A percentile compares a stretch with the other conserved stretches of the same genome.
Evolutionary conservation across 2,888 invertebrate genomes (phyloP).

Genomic region (Plagodis pulveraria): DNA sequence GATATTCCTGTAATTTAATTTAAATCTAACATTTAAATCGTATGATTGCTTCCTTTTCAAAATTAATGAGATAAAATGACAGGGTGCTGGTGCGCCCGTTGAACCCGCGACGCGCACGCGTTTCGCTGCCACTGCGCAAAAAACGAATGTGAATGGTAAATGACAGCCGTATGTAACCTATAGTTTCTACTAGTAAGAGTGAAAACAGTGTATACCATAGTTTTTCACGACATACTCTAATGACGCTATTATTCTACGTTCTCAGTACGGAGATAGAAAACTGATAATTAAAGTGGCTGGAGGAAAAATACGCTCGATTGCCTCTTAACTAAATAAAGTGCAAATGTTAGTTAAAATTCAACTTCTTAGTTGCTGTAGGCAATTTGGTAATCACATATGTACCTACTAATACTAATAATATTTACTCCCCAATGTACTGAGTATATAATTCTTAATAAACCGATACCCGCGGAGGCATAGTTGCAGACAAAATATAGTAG

Average conservation of each 20-base stretch:
- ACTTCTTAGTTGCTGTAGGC: neutral
- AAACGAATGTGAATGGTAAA: constrained; percentile 53
- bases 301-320: constrained; percentile 3
- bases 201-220: constrained; percentile 54
- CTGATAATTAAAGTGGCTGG: constrained; percentile 55
- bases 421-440: too few species aligned
- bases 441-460: too few species aligned
- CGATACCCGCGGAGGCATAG: too few species aligned
- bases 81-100: constrained; percentile 1
- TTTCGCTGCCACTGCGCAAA: constrained; percentile 35
- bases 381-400: too few species aligned
- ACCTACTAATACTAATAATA: too few species aligned
- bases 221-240: constrained; percentile 56
- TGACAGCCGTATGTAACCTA: constrained; percentile 32
- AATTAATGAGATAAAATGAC: neutral
- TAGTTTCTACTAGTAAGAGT: constrained; percentile 59
- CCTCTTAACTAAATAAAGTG: neutral
- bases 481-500: too few species aligned
- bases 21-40: neutral
- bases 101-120: constrained; percentile 1
- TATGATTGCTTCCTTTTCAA: neutral
- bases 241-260: constrained; percentile 70
- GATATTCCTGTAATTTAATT: too few species aligned
- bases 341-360: too few species aligned
- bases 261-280: constrained; percentile 76